phyloP scores from a whole-genome alignment of 2,888 invertebrate genomes.

The Rhingia rostrata region DNA sequence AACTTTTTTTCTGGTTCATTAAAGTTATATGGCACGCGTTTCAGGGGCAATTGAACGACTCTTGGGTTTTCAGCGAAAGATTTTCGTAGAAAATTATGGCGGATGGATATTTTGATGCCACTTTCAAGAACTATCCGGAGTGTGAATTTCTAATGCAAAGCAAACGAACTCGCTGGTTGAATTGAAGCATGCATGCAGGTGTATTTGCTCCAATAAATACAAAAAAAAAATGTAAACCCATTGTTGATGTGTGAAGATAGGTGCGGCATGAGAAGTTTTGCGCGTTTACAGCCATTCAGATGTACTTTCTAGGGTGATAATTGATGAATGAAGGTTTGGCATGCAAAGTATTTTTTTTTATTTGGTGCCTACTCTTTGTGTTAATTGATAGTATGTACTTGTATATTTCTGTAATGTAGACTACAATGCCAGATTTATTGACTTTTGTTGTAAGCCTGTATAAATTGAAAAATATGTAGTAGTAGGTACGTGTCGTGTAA shows the following conservation, averaged over 20 bases:
- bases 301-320: slow-evolving; percentile 43
- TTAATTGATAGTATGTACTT: background rate
- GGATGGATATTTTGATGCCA: background rate
- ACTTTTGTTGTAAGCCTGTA: slow-evolving; percentile 1
- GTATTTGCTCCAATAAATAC: background rate
- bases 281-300: background rate
- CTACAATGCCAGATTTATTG: slow-evolving; percentile 25
- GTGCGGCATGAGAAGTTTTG: background rate
- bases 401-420: slow-evolving; percentile 23
- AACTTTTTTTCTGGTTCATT: slow-evolving; percentile 30
- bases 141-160: background rate
- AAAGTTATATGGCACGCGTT: slow-evolving; percentile 6
- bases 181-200: background rate
- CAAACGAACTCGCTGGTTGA: background rate
- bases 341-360: slow-evolving; percentile 39
- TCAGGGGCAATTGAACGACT: slow-evolving; percentile 43
- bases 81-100: too few relatives aligned
- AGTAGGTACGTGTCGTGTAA: too few relatives aligned
- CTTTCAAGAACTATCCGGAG: background rate
- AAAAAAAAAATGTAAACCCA: background rate
- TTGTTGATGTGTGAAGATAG: background rate
- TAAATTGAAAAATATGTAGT: slow-evolving; percentile 9
- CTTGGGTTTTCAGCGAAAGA: background rate
- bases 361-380: slow-evolving; percentile 1
- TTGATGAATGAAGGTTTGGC: slow-evolving; percentile 31